Conservation (phyloP, 2,797 vertebrate species). For the Furcifer pardalis region DNA sequence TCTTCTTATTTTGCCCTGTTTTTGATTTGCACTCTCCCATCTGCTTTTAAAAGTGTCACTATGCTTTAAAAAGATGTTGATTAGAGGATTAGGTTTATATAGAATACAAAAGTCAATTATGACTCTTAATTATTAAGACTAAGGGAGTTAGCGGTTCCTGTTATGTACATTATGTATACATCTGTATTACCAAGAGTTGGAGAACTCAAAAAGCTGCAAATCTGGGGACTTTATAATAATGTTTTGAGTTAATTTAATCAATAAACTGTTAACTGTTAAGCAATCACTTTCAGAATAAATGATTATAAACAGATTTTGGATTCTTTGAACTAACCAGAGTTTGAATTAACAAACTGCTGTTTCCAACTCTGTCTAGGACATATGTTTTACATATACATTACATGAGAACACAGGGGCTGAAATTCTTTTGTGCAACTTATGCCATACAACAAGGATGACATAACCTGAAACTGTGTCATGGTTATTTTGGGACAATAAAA, state of each 20-base stretch:
- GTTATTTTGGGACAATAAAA: too few relatives aligned
- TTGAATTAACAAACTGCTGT: too few relatives aligned
- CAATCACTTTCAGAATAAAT: neutral
- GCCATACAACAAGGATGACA: too few relatives aligned
- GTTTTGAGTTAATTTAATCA: neutral
- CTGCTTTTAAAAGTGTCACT: neutral
- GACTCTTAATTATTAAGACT: constrained; percentile 20
- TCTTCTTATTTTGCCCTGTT: neutral
- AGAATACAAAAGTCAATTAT: constrained; percentile 26
- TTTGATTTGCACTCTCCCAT: constrained; percentile 7
- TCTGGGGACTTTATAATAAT: neutral
- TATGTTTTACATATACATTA: too few relatives aligned
- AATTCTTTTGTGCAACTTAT: too few relatives aligned
- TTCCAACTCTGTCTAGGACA: too few relatives aligned
- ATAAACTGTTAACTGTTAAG: neutral
- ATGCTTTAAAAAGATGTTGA: constrained; percentile 13
- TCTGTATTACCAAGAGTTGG: accelerated
- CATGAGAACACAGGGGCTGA: too few relatives aligned
- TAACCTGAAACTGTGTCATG: too few relatives aligned
- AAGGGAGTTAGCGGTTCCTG: neutral
- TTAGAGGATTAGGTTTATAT: constrained; percentile 6
- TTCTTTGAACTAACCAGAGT: too few relatives aligned
- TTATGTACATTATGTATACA: neutral
- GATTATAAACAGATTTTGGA: neutral
- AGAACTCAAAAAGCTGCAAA: neutral